Evolutionary conservation across 2,797 vertebrate genomes (phyloP), one percentile per base, ranked within the genome.

Genomic region (Fistularia tabacaria): DNA sequence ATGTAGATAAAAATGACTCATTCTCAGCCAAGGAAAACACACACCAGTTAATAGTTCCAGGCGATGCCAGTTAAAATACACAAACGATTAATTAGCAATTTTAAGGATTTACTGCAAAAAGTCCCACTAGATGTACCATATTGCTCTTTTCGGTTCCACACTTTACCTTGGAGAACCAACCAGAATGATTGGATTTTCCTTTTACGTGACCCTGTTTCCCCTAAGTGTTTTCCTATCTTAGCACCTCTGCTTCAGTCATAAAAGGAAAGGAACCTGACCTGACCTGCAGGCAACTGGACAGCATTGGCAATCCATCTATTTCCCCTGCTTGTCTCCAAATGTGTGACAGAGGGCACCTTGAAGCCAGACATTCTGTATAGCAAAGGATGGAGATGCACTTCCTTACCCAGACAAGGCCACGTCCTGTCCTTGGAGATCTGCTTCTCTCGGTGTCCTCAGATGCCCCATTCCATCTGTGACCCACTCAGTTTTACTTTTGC

Each of bases 301-400:
- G 66, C 57, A 68, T 71, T 71, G 69, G 66, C 65, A 61, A 79
- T 84, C 73, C 67, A 77, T 80, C 76, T 77, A 65, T 41, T 58
- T 36, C 52, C 38, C 14, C 52, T 61, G 46, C 46, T 46, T 60
- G 38, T 53, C 50, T 42, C 38, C 59, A 37, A 73, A 70, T 57
- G 46, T 74, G 65, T 71, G 71, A 64, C 74, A 66, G 65, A 65
- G 76, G 79, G 82, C 82, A 85, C 79, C 79, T 85, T 83, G 68
- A 57, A 66, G 53, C 68, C 36, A 71, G 74, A 70, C 70, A 74
- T 67, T 62, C 75, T 68, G 71, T 61, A 64, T 59, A 74, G 46
- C 57, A 54, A 49, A 55, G 46, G 54, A 65, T 40, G 41, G 44
- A 59, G 38, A 49, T 14, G 36, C 48, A 47, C 49, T 57, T 56